Evolutionary conservation across 2,113 vertebrate species (phyloP), one percentile per base, ranked within the genome.

Genomic region (Mastomys natalensis): DNA sequence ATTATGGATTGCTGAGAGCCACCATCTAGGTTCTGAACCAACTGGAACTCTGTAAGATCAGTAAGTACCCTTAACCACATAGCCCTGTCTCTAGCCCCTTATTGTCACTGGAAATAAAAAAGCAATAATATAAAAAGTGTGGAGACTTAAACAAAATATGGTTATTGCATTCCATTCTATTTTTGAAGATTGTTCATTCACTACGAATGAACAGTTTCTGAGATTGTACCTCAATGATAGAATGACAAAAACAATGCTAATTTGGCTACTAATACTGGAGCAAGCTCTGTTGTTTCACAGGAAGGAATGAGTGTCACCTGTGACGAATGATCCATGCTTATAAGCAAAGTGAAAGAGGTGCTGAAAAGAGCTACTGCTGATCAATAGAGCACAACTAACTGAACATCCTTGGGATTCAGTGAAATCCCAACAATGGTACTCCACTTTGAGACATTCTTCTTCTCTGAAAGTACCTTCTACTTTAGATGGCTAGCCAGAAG

Each of bases 301-400:
- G 43, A 66, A 34, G 4, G 60, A 29, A 9, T 85, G 60, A 93
- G 17, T 86, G 43, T 90, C 81, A 77, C 64, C 53, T 76, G n/a
- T 90, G 34, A 87, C 40, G 64, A 94, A 5, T 82, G 89, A 96
- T 12, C n/a, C 45, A 81, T 43, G 55, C 77, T 84, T 89, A 77
- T 62, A 91, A 94, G 31, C 58, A 92, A 80, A 43, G 82, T 87
- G 17, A 95, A 5, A 76, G 87, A 53, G 22, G 22, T 87, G 9
- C 37, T 89, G 76, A 95, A 66, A 77, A 94, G 17, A 43, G 22
- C 13, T 84, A 37, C 34, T n/a, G 9, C 51, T 73, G 22, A 94
- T 74, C 58, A 87, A 90, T 31, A 92, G 34, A 91, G 51, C 13
- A 85, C 92, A 97, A 87, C 29, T 76, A 93, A 91, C 19, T 89